phyloP scores from a whole-genome alignment of 2,113 vertebrate species.

The Ptyas mucosa region DNA sequence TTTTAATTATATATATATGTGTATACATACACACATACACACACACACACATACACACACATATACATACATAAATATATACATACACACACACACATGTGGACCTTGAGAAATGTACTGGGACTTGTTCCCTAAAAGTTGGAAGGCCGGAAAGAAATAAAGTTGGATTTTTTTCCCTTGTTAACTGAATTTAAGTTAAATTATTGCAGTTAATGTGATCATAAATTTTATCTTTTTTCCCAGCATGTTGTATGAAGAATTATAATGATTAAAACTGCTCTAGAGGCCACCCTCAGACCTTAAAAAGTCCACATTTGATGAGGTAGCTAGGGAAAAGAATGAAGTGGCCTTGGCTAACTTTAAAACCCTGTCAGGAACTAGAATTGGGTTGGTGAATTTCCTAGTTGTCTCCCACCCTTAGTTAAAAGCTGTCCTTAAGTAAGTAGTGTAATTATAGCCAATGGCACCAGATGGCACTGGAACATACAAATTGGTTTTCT shows the following conservation, averaged over 20 bases:
- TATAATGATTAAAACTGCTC: not conserved
- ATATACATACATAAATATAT: too few relatives aligned
- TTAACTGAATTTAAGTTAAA: not conserved
- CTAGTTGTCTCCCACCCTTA: not conserved
- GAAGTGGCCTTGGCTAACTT: not conserved
- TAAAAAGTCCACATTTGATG: not conserved
- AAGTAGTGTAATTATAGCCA: not conserved
- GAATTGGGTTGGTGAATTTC: not conserved
- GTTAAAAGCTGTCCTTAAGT: not conserved
- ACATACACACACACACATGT: not conserved
- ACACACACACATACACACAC: too few relatives aligned
- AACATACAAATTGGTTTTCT: not conserved
- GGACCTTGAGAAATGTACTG: not conserved
- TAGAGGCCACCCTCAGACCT: not conserved
- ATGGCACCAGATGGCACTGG: slow-evolving; percentile 8
- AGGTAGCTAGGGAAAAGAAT: not conserved
- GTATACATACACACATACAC: not conserved
- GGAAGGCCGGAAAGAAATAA: not conserved
- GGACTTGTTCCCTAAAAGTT: not conserved
- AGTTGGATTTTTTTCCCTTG: not conserved
- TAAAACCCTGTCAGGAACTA: not conserved
- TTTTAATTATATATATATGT: too few relatives aligned
- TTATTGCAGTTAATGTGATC: not conserved
- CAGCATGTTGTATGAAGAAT: not conserved
- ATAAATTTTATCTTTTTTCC: not conserved